A percentile compares a stretch with the other conserved stretches of the same genome.
Conservation (phyloP, 2,888 invertebrate genomes). For the Epistrophella euchroma region DNA sequence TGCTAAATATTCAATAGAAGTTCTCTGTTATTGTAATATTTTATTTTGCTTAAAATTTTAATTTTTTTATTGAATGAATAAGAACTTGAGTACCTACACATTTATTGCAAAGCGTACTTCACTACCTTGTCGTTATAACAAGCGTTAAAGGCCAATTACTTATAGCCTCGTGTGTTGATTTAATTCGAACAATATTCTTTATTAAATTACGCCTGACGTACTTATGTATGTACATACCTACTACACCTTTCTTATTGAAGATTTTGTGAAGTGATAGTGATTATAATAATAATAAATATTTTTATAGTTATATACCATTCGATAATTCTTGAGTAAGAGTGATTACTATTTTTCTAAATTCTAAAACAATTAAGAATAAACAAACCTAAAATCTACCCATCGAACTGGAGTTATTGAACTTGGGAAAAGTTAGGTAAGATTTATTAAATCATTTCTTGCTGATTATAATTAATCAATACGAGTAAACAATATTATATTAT, state of each 20-base stretch:
- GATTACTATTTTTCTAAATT: not conserved
- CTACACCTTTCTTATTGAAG: not conserved
- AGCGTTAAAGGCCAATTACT: not conserved
- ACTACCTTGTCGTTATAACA: not conserved
- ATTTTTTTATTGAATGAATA: not conserved
- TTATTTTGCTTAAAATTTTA: not conserved
- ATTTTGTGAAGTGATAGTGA: conserved; percentile 1
- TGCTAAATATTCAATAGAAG: not conserved
- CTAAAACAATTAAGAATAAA: not conserved
- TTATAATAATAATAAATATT: not conserved
- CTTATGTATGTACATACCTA: not conserved
- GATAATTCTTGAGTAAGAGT: not conserved
- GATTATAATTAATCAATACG: not conserved
- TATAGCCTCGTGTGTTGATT: conserved; percentile 18
- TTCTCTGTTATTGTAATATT: not conserved
- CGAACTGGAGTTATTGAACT: not conserved
- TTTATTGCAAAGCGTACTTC: not conserved
- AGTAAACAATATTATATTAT: not conserved
- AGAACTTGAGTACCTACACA: not conserved
- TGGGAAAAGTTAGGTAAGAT: not conserved
- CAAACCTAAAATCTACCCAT: not conserved
- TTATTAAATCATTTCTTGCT: not conserved
- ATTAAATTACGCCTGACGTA: not conserved
- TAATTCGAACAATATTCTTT: not conserved
- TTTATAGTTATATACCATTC: not conserved